Evolutionary conservation across 2,113 vertebrate species (phyloP).

Genomic region (Melanerpes formicivorus): DNA sequence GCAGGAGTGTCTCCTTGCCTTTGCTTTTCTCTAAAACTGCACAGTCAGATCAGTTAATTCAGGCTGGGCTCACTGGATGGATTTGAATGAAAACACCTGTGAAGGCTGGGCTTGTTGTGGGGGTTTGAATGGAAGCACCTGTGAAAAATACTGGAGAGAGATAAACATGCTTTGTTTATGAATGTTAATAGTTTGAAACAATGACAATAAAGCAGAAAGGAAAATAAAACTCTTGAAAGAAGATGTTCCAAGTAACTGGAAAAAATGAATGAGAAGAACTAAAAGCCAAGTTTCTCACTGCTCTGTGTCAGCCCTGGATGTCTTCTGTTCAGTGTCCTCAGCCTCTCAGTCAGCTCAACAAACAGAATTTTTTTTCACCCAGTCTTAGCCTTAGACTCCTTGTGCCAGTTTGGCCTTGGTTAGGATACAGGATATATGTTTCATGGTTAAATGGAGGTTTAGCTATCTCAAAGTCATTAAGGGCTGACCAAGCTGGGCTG

Average conservation of each 20-base stretch:
- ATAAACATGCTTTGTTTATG: neutral
- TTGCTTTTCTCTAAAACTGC: neutral
- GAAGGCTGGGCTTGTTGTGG: neutral
- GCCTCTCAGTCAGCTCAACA: neutral
- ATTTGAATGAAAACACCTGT: neutral
- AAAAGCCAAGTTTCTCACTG: neutral
- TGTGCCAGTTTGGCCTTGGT: neutral
- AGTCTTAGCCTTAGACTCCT: neutral
- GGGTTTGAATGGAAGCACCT: neutral
- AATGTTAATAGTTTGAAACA: neutral
- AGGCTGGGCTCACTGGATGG: neutral
- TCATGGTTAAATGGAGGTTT: neutral
- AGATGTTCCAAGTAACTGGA: neutral
- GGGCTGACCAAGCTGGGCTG: neutral
- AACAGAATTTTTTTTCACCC: neutral
- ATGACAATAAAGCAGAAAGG: neutral
- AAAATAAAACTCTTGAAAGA: neutral
- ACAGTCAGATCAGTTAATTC: neutral
- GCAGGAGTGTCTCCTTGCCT: neutral
- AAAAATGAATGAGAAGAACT: neutral
- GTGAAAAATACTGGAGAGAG: neutral
- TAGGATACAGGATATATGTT: neutral
- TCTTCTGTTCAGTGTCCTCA: neutral
- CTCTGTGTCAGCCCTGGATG: neutral
- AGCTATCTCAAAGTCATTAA: neutral